Evolutionary conservation across 2,888 invertebrate species (phyloP).

Genomic region (Orchesella flavescens): DNA sequence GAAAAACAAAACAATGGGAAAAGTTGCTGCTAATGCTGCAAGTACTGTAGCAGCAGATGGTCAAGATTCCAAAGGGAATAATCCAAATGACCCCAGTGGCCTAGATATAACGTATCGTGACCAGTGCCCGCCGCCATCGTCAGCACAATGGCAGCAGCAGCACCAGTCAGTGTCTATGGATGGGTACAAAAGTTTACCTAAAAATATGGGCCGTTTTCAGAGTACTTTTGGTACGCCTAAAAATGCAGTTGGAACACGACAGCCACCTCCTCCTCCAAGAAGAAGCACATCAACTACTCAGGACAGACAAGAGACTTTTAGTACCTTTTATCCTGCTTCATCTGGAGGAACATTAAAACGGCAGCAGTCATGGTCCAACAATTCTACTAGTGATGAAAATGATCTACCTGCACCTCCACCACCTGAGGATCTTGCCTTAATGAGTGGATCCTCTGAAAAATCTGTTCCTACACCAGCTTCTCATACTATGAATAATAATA

Average conservation of each 20-base stretch:
- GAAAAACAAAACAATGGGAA: slow-evolving; percentile 83
- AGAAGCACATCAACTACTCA: slow-evolving; percentile 62
- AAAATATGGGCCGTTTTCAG: slow-evolving; percentile 68
- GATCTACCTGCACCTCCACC: slow-evolving; percentile 72
- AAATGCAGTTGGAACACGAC: slow-evolving; percentile 41
- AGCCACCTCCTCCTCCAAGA: slow-evolving; percentile 71
- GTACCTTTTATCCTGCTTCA: slow-evolving; percentile 58
- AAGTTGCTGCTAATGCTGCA: slow-evolving; percentile 13
- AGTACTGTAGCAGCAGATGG: background rate
- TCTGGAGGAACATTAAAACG: background rate
- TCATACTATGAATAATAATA: slow-evolving; percentile 27
- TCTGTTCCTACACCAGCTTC: slow-evolving; percentile 44
- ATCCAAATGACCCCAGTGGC: background rate
- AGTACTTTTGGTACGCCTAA: slow-evolving; percentile 27
- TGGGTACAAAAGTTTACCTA: slow-evolving; percentile 70
- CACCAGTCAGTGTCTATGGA: slow-evolving; percentile 58
- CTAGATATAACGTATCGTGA: slow-evolving; percentile 46
- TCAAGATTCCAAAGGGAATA: background rate
- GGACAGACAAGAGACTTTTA: slow-evolving; percentile 51
- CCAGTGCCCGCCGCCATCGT: background rate
- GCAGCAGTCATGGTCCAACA: slow-evolving; percentile 27
- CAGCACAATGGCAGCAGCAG: slow-evolving; percentile 44
- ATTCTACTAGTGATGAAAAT: slow-evolving; percentile 48
- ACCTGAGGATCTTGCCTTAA: slow-evolving; percentile 68
- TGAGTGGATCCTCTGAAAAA: slow-evolving; percentile 30